Percentiles rank a stretch among this genome's conserved stretches.
These are phyloP conservation scores for Parasteatoda lunata DNA, from an alignment of 2,888 invertebrate species.

Conservation along the genomic window DNA sequence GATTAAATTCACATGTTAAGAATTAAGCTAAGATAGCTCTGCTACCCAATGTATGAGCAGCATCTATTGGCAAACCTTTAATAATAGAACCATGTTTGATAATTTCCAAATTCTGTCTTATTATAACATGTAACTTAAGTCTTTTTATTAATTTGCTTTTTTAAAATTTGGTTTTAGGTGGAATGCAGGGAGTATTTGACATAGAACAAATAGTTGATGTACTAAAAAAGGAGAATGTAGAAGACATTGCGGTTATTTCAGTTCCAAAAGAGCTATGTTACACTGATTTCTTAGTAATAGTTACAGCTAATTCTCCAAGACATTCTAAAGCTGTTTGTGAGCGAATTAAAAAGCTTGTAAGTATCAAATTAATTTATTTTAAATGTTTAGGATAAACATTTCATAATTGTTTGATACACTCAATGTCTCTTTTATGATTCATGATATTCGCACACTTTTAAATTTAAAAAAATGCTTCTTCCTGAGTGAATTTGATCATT, in stretches of 20 bases:
- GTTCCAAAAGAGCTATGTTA: conserved; percentile 85
- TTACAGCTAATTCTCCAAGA: conserved; percentile 76
- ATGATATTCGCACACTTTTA: too few relatives aligned
- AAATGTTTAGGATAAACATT: too few relatives aligned
- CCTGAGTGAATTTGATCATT: too few relatives aligned
- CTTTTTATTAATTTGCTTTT: neutral
- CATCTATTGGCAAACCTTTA: too few relatives aligned
- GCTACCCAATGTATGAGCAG: too few relatives aligned
- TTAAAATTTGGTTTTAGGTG: conserved; percentile 79
- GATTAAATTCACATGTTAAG: too few relatives aligned
- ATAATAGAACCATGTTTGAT: too few relatives aligned
- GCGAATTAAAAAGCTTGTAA: conserved; percentile 69
- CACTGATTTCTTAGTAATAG: conserved; percentile 89
- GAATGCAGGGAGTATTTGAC: conserved; percentile 88
- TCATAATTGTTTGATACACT: too few relatives aligned
- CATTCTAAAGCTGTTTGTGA: conserved; percentile 74
- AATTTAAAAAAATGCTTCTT: too few relatives aligned
- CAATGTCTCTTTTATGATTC: too few relatives aligned
- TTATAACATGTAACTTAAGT: neutral
- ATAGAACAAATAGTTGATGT: conserved; percentile 87
- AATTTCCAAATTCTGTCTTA: too few relatives aligned
- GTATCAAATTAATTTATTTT: conserved; percentile 1
- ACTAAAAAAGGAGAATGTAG: conserved; percentile 84
- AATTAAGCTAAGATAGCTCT: too few relatives aligned
- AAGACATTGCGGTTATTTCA: conserved; percentile 86